Evolutionary conservation across 2,113 vertebrate species (phyloP), one percentile per base, ranked within the genome.

Genomic region (Oostethus manadensis): DNA sequence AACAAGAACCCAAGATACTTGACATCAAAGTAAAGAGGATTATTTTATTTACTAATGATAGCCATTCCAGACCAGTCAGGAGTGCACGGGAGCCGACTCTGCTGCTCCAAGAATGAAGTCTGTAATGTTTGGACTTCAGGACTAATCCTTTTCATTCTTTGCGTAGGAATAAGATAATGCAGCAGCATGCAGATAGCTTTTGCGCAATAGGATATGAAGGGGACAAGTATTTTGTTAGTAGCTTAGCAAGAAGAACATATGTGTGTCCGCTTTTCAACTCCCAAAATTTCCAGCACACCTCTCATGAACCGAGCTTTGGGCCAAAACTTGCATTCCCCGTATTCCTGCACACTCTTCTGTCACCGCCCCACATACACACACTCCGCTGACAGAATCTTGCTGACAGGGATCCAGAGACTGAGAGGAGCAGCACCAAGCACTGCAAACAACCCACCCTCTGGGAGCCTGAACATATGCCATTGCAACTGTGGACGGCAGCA

Each of bases 231-330:
- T 73, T 53, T 42, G 18, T 62, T 70, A 13, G 63, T 63, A 59
- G 26, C 58, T 51, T 72, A 48, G 67, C 54, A 73, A 76, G 76
- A 84, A 79, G 68, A 80, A 58, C 85, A 63, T 79, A 83, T 84
- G 51, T 10, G 33, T 35, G 77, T 77, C 76, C 68, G 54, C 60
- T 56, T 66, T 74, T 67, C 74, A 58, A 46, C 68, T 71, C 72
- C 67, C 71, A 66, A 66, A 78, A 76, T 78, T 73, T 77, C 49
- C 23, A 20, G 61, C 17, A 77, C 75, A 86, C 73, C 85, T 84
- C 80, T 76, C 64, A 82, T 88, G 83, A 83, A 80, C 80, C 54
- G 48, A 66, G 66, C 74, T 76, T 58, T 66, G 74, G 78, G 78
- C 75, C 73, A 67, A 33, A 56, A 44, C 57, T 56, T 3, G 51